Evolutionary conservation across 2,888 invertebrate genomes (phyloP), one percentile per base, ranked within the genome.

Genomic region (Mesoligia furuncula): DNA sequence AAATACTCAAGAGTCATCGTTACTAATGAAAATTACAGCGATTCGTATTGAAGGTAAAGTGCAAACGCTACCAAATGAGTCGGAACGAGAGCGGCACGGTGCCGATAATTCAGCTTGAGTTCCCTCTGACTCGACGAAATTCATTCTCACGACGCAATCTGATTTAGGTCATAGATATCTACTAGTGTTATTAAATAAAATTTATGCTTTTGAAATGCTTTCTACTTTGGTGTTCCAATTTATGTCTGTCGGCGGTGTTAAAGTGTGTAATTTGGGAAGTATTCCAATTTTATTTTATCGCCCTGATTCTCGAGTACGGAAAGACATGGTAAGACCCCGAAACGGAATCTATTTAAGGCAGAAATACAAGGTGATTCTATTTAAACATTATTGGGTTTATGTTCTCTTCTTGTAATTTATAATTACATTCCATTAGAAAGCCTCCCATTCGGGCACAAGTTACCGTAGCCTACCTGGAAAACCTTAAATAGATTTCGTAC

Each of bases 21-120:
- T 87, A 90, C 89, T 91, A 92, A 93, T 92, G 92, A 92, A 93
- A 92, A 92, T 91, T 89, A 91, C 89, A 89, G 81, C 90, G 90
- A 92, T 92, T 90, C 90, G 89, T 90, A 91, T 90, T 89, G 90
- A 90, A 92, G 91, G 92, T 91, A 92, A 92, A 93, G 91, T 93
- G 92, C 94, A 92, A 93, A 93, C 92, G 91, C 88, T 89, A 91
- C 87, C 92, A 94, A 95, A 94, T 94, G 94, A 94, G 92, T 90
- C 87, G 93, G 92, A 93, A 93, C 92, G 91, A 85, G 87, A 85
- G 89, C 87, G 91, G 91, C 90, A 92, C 92, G 93, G 93, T 92
- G 92, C 91, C 92, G 93, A 94, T 94, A 95, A 94, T 93, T 95
- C 94, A 92, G 90, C 91, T 87, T 87, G 89, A 91, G 87, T 90